Evolutionary conservation across 2,797 vertebrate genomes (phyloP).

Genomic region (Philypnodon macrostomus): DNA sequence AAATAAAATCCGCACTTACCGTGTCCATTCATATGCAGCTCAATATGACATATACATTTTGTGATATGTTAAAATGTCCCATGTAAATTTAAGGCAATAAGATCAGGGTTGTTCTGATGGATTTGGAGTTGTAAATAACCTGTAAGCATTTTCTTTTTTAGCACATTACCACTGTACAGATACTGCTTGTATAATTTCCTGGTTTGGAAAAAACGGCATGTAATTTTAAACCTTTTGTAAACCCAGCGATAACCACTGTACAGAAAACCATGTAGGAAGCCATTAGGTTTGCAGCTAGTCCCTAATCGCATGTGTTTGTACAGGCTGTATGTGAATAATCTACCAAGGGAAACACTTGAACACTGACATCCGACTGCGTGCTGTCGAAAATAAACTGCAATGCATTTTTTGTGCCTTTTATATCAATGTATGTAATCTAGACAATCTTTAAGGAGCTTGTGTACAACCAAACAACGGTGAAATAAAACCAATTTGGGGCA

Average conservation of each 20-base stretch:
- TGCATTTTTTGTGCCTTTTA: conserved; percentile 98
- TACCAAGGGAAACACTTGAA: conserved; percentile 91
- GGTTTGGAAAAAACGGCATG: conserved; percentile 73
- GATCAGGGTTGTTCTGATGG: conserved; percentile 23
- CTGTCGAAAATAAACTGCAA: conserved; percentile 81
- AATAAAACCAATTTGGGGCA: conserved; percentile 88
- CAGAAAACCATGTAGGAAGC: conserved; percentile 62
- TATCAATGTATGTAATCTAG: conserved; percentile 93
- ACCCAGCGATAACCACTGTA: conserved; percentile 57
- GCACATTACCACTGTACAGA: conserved; percentile 87
- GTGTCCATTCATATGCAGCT: not conserved
- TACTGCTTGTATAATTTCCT: conserved; percentile 88
- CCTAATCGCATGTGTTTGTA: conserved; percentile 86
- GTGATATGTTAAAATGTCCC: conserved; percentile 18
- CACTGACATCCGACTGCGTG: conserved; percentile 81
- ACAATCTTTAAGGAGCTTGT: conserved; percentile 93
- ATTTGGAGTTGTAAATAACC: conserved; percentile 51
- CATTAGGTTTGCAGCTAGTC: conserved; percentile 58
- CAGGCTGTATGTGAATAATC: conserved; percentile 82
- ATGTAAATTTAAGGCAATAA: conserved; percentile 47
- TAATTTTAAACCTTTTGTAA: conserved; percentile 78
- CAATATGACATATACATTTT: not conserved
- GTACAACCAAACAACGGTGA: conserved; percentile 84
- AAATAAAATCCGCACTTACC: not conserved
- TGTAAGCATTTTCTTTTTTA: conserved; percentile 74